A percentile compares a stretch with the other conserved stretches of the same genome.
These are phyloP conservation scores for Habroteleia sp. DNA, from an alignment of 2,888 invertebrate genomes.

Conservation along the genomic window DNA sequence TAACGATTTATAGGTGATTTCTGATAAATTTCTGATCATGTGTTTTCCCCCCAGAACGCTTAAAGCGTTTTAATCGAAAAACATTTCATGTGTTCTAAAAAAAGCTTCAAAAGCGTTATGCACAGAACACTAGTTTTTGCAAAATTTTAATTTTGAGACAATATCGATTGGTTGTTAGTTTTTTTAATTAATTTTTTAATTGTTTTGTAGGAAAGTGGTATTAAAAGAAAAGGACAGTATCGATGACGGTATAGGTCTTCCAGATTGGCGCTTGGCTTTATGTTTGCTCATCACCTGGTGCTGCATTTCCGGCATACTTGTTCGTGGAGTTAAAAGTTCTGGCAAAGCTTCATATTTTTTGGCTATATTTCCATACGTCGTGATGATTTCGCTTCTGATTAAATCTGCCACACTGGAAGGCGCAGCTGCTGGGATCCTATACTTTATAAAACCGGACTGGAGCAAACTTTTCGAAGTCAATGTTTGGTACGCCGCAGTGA, in stretches of 20 bases:
- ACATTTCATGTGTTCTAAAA: too few species aligned
- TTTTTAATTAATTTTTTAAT: too few species aligned
- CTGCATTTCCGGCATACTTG: conserved; percentile 82
- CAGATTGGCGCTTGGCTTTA: conserved; percentile 83
- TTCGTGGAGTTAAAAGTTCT: conserved; percentile 83
- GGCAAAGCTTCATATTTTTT: conserved; percentile 87
- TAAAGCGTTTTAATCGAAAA: too few species aligned
- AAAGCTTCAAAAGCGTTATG: too few species aligned
- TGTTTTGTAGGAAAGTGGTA: conserved; percentile 81
- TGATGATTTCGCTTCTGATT: conserved; percentile 84
- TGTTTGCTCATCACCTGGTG: conserved; percentile 83
- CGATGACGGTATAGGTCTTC: conserved; percentile 82
- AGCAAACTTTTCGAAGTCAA: conserved; percentile 83
- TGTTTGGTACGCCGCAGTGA: conserved; percentile 86
- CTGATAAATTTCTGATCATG: too few species aligned
- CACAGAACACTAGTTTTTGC: too few species aligned
- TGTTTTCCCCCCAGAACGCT: too few species aligned
- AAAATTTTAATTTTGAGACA: conserved; percentile 3
- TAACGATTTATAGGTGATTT: too few species aligned
- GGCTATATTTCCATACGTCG: conserved; percentile 85
- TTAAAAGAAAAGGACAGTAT: conserved; percentile 82
- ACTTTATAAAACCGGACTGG: conserved; percentile 84
- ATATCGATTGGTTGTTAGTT: too few species aligned
- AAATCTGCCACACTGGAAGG: conserved; percentile 84
- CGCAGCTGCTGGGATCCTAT: conserved; percentile 84